Evolutionary conservation across 2,888 invertebrate species (phyloP).

Genomic region (Drymonia ruficornis): DNA sequence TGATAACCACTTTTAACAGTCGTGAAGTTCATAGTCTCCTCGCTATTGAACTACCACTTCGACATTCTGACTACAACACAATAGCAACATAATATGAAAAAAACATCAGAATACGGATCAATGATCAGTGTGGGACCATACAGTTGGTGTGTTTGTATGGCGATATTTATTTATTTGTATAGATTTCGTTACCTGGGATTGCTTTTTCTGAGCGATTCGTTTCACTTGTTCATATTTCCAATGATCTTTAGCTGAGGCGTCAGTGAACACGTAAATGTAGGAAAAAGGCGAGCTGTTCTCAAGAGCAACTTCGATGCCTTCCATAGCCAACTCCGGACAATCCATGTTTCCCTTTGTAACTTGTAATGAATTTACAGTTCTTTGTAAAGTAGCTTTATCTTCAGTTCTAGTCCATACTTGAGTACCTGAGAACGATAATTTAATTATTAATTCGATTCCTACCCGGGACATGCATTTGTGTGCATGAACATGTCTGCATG

Average conservation of each 20-base stretch:
- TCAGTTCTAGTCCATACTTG: slow-evolving; percentile 41
- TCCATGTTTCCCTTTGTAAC: slow-evolving; percentile 47
- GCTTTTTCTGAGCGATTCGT: slow-evolving; percentile 50
- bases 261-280: slow-evolving; percentile 66
- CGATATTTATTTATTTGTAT: no score
- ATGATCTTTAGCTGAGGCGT: slow-evolving; percentile 61
- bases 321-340: slow-evolving; percentile 62
- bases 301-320: slow-evolving; percentile 57
- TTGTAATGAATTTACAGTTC: slow-evolving; percentile 30
- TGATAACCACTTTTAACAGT: no score
- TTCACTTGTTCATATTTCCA: slow-evolving; percentile 39
- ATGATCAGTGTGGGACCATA: no score
- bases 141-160: no score
- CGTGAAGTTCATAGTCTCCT: no score
- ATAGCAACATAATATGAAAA: no score
- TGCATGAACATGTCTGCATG: no score
- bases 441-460: no score
- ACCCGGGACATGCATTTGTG: no score
- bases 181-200: slow-evolving; percentile 59
- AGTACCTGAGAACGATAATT: slow-evolving; percentile 39
- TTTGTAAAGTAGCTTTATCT: slow-evolving; percentile 45
- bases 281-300: slow-evolving; percentile 53
- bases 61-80: no score
- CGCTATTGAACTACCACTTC: no score
- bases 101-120: no score